Evolutionary conservation across 2,888 invertebrate genomes (phyloP).

Genomic region (Escarpia spicata): DNA sequence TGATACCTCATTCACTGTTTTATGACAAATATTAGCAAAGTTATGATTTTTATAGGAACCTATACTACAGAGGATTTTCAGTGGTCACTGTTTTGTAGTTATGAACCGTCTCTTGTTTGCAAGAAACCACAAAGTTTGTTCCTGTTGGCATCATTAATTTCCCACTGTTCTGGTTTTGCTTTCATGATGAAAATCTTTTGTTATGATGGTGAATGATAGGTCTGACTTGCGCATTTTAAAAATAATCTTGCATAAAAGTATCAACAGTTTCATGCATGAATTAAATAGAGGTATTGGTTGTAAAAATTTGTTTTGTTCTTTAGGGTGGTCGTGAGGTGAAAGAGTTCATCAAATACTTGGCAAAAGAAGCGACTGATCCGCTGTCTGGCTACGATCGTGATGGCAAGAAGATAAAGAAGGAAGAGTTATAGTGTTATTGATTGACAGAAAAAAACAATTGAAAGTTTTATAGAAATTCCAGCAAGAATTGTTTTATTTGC

Average conservation of each 20-base stretch:
- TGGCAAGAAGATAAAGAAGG: slow-evolving; percentile 71
- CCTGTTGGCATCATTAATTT: no score
- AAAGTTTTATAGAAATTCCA: slow-evolving; percentile 7
- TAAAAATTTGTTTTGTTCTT: background rate
- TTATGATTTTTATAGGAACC: no score
- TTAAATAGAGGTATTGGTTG: slow-evolving; percentile 53
- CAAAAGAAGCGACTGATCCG: slow-evolving; percentile 88
- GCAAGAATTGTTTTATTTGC: background rate
- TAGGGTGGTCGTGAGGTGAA: slow-evolving; percentile 90
- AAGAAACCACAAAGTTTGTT: no score
- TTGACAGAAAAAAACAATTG: background rate
- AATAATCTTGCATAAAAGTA: background rate
- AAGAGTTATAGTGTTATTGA: slow-evolving; percentile 10
- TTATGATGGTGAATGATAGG: background rate
- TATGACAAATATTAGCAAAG: no score
- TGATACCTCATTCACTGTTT: no score
- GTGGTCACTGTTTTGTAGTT: no score
- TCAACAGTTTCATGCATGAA: background rate
- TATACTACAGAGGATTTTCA: no score
- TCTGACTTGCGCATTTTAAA: background rate
- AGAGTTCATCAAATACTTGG: slow-evolving; percentile 94
- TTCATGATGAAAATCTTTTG: no score
- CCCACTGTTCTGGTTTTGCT: no score
- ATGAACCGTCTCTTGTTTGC: no score
- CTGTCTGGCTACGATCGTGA: slow-evolving; percentile 87